Percentiles rank a stretch among this genome's conserved stretches.
These are phyloP conservation scores for Elgaria multicarinata DNA, from an alignment of 2,113 vertebrate genomes.

Conservation along the genomic window DNA sequence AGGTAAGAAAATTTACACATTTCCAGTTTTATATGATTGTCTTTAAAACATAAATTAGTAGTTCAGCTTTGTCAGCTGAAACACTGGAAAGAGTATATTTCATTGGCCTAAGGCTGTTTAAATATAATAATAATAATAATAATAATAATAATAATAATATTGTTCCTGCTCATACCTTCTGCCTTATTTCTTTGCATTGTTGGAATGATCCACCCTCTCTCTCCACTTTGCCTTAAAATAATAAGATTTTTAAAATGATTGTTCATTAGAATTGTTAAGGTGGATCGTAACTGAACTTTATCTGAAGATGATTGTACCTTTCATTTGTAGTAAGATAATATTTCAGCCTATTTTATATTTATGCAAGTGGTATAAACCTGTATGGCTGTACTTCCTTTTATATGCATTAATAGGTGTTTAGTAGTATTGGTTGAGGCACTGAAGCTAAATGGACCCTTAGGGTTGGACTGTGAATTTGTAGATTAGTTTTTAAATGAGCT, in stretches of 20 bases:
- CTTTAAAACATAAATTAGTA: neutral
- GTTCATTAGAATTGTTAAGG: neutral
- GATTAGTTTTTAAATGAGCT: neutral
- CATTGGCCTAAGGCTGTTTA: constrained; percentile 15
- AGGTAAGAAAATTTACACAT: neutral
- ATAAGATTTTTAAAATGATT: constrained; percentile 20
- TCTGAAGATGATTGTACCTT: constrained; percentile 20
- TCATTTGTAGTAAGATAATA: neutral
- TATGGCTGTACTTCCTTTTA: neutral
- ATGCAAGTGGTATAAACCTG: neutral
- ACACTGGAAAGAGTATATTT: constrained; percentile 8
- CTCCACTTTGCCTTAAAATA: neutral
- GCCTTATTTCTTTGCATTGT: constrained; percentile 8
- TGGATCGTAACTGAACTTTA: neutral
- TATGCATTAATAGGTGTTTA: neutral
- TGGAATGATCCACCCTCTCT: neutral
- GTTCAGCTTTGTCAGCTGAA: neutral
- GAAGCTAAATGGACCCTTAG: neutral
- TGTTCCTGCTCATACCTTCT: constrained; percentile 14
- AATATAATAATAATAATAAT: neutral
- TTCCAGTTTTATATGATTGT: constrained; percentile 27
- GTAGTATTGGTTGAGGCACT: neutral
- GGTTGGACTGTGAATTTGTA: neutral
- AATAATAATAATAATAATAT: constrained; percentile 20
- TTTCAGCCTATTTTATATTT: neutral